phyloP scores from a whole-genome alignment of 1,140 invertebrate species.

The Sipha flava region DNA sequence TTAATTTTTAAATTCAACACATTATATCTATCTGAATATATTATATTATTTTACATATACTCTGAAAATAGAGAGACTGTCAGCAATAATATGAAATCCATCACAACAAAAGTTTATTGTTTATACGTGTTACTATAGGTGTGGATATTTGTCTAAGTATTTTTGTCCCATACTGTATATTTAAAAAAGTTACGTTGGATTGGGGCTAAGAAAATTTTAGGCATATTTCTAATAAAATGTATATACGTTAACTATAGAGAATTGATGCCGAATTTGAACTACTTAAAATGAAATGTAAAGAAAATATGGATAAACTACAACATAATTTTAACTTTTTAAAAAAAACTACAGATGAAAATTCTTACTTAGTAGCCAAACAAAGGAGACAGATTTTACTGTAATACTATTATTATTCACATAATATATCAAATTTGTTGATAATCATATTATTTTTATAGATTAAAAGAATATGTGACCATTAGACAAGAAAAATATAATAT shows the following conservation, averaged over 20 bases:
- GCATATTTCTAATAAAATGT: no score
- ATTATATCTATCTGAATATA: no score
- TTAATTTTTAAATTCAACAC: no score
- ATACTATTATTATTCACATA: neutral
- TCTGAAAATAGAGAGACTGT: no score
- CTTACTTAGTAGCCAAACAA: neutral
- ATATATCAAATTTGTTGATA: neutral
- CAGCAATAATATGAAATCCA: no score
- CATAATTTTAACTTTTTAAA: neutral
- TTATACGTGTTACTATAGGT: no score
- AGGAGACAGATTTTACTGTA: neutral
- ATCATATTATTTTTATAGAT: neutral
- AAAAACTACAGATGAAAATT: neutral
- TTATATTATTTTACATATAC: no score
- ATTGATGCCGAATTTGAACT: neutral
- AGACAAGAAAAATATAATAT: neutral
- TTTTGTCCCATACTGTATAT: no score
- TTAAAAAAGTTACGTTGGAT: no score
- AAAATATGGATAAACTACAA: neutral
- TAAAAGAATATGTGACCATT: neutral
- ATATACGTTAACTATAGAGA: neutral
- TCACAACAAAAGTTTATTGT: no score
- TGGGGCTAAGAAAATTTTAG: no score
- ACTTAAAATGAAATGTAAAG: neutral
- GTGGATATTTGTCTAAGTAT: no score